Percentiles rank a stretch among this genome's conserved stretches.
Evolutionary conservation across 2,888 invertebrate species (phyloP).

Genomic region (Nephrotoma flavescens): DNA sequence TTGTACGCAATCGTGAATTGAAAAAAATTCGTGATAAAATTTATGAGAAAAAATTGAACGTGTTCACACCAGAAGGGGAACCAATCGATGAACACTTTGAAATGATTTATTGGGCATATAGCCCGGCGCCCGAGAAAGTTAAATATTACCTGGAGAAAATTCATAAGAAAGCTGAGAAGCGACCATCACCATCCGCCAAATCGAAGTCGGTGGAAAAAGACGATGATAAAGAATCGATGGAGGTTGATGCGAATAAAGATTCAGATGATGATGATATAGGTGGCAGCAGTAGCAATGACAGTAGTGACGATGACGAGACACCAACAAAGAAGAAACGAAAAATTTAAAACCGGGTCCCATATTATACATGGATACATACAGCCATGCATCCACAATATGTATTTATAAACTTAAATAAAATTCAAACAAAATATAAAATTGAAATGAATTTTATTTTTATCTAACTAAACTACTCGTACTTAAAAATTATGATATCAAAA

Average conservation of each 20-base stretch:
- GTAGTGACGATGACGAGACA: neutral
- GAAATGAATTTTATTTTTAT: neutral
- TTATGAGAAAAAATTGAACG: conserved; percentile 43
- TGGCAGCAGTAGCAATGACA: neutral
- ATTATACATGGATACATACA: neutral
- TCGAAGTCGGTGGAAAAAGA: neutral
- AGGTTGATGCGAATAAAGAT: neutral
- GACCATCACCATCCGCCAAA: conserved; percentile 17
- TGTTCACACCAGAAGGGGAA: conserved; percentile 48
- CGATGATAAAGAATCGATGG: neutral
- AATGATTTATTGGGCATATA: conserved; percentile 61
- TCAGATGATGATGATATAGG: neutral
- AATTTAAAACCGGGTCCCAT: neutral
- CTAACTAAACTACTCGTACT: neutral
- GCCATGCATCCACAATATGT: neutral
- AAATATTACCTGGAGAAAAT: conserved; percentile 39
- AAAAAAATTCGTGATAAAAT: conserved; percentile 39
- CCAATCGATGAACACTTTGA: conserved; percentile 53
- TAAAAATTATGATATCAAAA: neutral
- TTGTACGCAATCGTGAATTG: conserved; percentile 49
- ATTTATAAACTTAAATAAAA: neutral
- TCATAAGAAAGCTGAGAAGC: conserved; percentile 23
- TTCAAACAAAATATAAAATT: neutral
- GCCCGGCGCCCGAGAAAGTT: conserved; percentile 50
- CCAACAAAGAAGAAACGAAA: neutral